phyloP scores from a whole-genome alignment of 2,797 vertebrate genomes.

The Aeoliscus strigatus region DNA sequence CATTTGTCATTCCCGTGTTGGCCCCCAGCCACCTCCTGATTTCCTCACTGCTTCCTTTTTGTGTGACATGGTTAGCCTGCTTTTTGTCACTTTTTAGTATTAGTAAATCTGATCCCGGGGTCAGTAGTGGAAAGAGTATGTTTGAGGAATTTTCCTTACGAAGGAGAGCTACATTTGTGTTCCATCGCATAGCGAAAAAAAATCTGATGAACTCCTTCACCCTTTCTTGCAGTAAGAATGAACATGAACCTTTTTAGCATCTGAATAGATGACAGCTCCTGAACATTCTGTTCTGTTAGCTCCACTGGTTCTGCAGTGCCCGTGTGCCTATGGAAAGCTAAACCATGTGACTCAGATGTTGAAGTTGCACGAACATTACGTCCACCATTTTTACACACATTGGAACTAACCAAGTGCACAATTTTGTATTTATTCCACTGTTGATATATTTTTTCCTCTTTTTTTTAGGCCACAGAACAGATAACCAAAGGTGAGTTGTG shows the following conservation, averaged over 20 bases:
- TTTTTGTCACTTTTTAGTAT: too few relatives aligned
- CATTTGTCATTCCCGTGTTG: too few relatives aligned
- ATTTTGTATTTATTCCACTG: neutral
- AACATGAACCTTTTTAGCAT: constrained; percentile 36
- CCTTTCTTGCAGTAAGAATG: constrained; percentile 8
- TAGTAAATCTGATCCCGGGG: too few relatives aligned
- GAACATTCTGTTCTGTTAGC: constrained; percentile 33
- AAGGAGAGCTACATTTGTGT: too few relatives aligned
- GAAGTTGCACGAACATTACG: constrained; percentile 1
- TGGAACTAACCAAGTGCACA: neutral
- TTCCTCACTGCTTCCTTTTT: too few relatives aligned
- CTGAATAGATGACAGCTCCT: constrained; percentile 32
- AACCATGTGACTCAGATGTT: constrained; percentile 4
- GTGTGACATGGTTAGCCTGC: too few relatives aligned
- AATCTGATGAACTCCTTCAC: too few relatives aligned
- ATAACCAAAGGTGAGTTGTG: constrained; percentile 96
- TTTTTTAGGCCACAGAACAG: constrained; percentile 94
- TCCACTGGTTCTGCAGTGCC: constrained; percentile 6
- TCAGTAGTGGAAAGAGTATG: too few relatives aligned
- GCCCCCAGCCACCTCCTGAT: too few relatives aligned
- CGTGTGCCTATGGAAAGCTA: constrained; percentile 5
- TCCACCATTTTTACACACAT: neutral
- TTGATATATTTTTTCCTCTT: constrained; percentile 20
- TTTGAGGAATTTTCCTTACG: too few relatives aligned
- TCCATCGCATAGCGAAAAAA: too few relatives aligned